Conservation (phyloP, 2,797 vertebrate genomes). For the Kryptolebias ocellatus region DNA sequence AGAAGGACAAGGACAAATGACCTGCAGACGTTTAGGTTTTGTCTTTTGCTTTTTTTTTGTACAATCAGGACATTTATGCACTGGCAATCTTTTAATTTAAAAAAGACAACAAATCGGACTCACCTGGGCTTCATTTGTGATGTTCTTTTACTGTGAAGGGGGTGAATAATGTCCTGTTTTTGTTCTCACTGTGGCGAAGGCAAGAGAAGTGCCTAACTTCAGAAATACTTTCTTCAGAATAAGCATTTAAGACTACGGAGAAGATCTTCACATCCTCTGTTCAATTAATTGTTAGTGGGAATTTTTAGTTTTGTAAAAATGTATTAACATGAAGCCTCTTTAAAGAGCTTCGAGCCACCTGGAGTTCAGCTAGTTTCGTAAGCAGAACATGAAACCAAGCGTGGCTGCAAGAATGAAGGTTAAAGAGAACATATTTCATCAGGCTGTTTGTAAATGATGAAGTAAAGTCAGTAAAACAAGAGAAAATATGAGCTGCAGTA, state of each 20-base stretch:
- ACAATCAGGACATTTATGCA: background rate
- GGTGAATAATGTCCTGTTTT: background rate
- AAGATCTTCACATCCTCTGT: too few relatives aligned
- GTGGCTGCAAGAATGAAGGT: background rate
- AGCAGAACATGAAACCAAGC: too few relatives aligned
- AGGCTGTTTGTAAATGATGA: background rate
- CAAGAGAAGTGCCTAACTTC: too few relatives aligned
- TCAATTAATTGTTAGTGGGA: background rate
- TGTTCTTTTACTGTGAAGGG: background rate
- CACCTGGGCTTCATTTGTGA: background rate
- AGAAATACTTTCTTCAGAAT: background rate
- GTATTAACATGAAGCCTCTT: too few relatives aligned
- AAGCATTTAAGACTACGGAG: too few relatives aligned
- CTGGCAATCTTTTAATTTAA: background rate
- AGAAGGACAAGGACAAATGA: conserved; percentile 26
- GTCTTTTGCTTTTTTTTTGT: background rate
- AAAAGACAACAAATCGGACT: background rate
- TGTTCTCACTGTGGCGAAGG: background rate
- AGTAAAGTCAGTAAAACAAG: background rate
- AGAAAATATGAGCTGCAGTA: background rate
- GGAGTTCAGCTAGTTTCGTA: too few relatives aligned
- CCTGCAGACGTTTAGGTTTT: background rate
- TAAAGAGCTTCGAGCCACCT: background rate
- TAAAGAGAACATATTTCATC: background rate
- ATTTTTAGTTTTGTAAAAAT: background rate